Base-by-base conservation (phyloP, 1,140 invertebrate genomes). In the Dryas iulia region DNA sequence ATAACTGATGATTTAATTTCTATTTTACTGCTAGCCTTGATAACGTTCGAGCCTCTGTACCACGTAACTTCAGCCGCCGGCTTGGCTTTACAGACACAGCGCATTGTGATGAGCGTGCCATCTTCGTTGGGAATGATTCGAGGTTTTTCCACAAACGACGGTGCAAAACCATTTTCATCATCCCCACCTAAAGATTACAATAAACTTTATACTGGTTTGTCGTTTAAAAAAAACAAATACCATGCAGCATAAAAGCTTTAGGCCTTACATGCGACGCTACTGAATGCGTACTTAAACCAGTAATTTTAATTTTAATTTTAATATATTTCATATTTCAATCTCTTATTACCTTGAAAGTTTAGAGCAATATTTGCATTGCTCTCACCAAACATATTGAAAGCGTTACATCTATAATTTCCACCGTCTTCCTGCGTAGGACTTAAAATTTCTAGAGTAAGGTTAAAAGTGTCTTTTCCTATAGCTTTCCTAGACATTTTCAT, bases 331-430 rank as follows among this genome's bases (percentile, higher is more conserved):
- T 52, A 35, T 28, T 31, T 59, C 25, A 71, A 66, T 57, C 68
- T 59, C 72, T 72, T 56, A 72, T 77, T 97, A 98, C 97, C 98
- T 97, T 98, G 97, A 94, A 99, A 99, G 92, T 99, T 99, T 77
- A 99, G 95, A 77, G 98, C 97, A 93, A 99, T 99, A 94, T 99
- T 99, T 76, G 99, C 99, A 94, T 99, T 99, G 92, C 98, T 99
- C 94, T 99, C 98, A 90, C 99, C 99, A 90, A 96, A 96, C 89
- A 96, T 95, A 95, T 99, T 99, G 93, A 98, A 97, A 69, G 98
- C 99, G 92, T 99, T 99, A 94, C 98, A 99, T 84, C 98, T 95
- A 93, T 99, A 99, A 91, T 98, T 98, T 69, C 99, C 99, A 76
- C 98, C 98, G 91, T 99, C 99, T 82, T 97, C 96, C 83, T 96